Conservation (phyloP, 2,888 invertebrate species). For the Autographa gamma region DNA sequence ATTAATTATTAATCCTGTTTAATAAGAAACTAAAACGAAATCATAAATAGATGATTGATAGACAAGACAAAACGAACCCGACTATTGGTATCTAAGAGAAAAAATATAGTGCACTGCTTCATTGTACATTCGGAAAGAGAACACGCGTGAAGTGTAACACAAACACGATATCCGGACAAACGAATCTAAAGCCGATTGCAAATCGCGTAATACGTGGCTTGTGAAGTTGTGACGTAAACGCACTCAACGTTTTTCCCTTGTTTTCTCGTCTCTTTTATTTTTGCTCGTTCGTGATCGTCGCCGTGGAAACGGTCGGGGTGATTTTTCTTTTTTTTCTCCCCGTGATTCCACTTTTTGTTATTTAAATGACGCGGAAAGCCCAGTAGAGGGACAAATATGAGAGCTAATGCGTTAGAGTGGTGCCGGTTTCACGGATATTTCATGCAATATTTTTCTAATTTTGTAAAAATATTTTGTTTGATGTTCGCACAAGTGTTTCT, state of each 20-base stretch:
- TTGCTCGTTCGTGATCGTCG: conserved; percentile 43
- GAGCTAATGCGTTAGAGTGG: conserved; percentile 54
- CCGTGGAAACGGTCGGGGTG: conserved; percentile 56
- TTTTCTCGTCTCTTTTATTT: conserved; percentile 49
- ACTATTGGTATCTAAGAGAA: background rate
- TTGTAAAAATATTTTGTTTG: conserved; percentile 43
- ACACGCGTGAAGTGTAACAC: conserved; percentile 25
- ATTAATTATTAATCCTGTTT: background rate
- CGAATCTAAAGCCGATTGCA: conserved; percentile 36
- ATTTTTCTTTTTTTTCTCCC: conserved; percentile 64
- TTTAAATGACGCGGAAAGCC: conserved; percentile 75
- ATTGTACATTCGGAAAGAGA: conserved; percentile 39
- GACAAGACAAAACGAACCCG: background rate
- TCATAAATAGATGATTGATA: background rate
- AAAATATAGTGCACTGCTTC: conserved; percentile 30
- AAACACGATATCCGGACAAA: conserved; percentile 24
- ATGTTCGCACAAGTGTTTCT: conserved; percentile 9
- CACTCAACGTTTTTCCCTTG: conserved; percentile 48
- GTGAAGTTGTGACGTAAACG: conserved; percentile 31
- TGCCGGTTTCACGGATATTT: conserved; percentile 41
- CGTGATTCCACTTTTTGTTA: conserved; percentile 70
- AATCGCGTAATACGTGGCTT: conserved; percentile 32
- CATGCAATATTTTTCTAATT: conserved; percentile 35
- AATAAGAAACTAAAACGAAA: background rate
- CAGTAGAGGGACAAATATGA: conserved; percentile 57